A percentile compares a stretch with the other conserved stretches of the same genome.
Conservation (phyloP, 2,888 invertebrate genomes). For the Luperina testacea region DNA sequence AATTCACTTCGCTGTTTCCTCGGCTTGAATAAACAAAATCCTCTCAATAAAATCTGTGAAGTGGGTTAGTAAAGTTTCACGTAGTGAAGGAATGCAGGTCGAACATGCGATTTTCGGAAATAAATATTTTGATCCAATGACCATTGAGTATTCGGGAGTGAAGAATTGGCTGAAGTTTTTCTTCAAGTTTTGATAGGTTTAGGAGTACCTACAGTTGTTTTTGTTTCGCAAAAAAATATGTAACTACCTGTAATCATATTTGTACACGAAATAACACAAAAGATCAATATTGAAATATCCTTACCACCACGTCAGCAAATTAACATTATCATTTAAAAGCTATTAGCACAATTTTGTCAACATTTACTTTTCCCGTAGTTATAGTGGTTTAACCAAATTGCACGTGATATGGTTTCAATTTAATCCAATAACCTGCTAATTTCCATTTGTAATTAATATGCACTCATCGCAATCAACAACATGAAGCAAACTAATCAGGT, state of each 20-base stretch:
- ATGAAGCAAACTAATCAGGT: constrained; percentile 7
- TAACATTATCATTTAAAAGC: background rate
- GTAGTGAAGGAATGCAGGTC: constrained; percentile 5
- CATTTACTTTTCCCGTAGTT: background rate
- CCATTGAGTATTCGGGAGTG: background rate
- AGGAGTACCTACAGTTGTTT: background rate
- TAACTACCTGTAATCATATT: too few species aligned
- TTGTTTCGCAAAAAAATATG: background rate
- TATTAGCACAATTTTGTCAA: background rate
- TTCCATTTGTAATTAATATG: constrained; percentile 24
- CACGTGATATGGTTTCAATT: constrained; percentile 1
- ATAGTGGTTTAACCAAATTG: background rate
- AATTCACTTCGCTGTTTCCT: constrained; percentile 22
- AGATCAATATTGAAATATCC: background rate
- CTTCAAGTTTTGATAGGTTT: too few species aligned
- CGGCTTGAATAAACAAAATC: constrained; percentile 24
- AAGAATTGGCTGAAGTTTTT: background rate
- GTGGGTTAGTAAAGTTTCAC: background rate
- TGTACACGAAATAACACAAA: background rate
- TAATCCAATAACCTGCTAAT: constrained; percentile 1
- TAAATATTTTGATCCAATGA: background rate
- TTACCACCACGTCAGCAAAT: background rate
- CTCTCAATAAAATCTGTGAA: constrained; percentile 32
- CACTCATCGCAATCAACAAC: constrained; percentile 8
- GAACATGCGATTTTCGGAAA: background rate